Percentiles rank a stretch among this genome's conserved stretches.
These are phyloP conservation scores for Nyctalus aviator DNA, from an alignment of 2,797 vertebrate genomes.

Conservation along the genomic window DNA sequence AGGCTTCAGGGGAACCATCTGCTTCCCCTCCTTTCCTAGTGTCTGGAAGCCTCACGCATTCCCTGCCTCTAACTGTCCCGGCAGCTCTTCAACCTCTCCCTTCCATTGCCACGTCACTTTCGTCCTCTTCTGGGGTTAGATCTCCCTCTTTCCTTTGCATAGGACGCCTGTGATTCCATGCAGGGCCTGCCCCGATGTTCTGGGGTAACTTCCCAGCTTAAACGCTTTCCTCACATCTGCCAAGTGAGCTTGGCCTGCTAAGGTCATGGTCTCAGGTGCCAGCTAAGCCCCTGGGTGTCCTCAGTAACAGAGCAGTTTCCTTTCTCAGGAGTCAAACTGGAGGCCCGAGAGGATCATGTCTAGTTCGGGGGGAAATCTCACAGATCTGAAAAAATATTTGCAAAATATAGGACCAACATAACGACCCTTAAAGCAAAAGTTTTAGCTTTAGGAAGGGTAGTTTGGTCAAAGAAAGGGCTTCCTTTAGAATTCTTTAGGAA, in stretches of 20 bases:
- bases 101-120: too few species aligned
- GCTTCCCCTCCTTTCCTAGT: neutral
- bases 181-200: neutral
- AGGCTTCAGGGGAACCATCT: too few species aligned
- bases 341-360: neutral
- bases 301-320: neutral
- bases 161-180: neutral
- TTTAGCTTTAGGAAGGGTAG: neutral
- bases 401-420: neutral
- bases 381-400: neutral
- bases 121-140: neutral
- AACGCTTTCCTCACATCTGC: neutral
- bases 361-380: neutral
- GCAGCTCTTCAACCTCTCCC: neutral
- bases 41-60: rapidly evolving
- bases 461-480: neutral
- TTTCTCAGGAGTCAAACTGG: neutral
- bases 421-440: neutral
- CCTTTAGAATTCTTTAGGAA: neutral
- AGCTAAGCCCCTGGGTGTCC: neutral
- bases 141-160: neutral
- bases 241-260: neutral
- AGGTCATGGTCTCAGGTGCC: neutral
- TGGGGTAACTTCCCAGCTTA: neutral
- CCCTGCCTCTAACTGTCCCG: neutral